phyloP scores from a whole-genome alignment of 2,113 vertebrate species.

The Saguinus imperator region DNA sequence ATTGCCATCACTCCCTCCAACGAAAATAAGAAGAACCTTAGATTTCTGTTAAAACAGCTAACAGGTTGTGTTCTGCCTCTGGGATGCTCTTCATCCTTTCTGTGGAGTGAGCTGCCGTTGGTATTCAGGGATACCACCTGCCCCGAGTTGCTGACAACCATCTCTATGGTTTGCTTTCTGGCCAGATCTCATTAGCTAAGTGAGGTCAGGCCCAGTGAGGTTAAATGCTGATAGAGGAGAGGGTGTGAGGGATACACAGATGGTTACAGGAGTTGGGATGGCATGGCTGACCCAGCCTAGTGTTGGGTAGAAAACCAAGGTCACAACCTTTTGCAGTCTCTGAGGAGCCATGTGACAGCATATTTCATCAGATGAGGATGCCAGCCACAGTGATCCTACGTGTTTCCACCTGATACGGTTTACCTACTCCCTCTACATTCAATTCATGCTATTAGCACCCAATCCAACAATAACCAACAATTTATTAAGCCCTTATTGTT shows the following conservation, averaged over 20 bases:
- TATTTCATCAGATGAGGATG: not conserved
- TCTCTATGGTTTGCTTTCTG: conserved; percentile 43
- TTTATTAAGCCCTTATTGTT: not conserved
- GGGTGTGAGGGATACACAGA: not conserved
- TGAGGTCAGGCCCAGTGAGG: conserved; percentile 32
- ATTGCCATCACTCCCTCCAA: not conserved
- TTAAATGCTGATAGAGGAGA: not conserved
- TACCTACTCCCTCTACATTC: not conserved
- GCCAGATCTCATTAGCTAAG: conserved; percentile 69
- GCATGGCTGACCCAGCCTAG: not conserved
- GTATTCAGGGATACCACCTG: conserved; percentile 2
- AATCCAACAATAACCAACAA: not conserved
- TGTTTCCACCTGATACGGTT: not conserved
- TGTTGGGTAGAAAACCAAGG: conserved; percentile 28
- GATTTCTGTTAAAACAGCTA: conserved; percentile 12
- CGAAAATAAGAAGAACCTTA: not conserved
- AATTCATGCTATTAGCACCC: not conserved
- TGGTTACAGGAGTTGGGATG: not conserved
- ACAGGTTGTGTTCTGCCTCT: not conserved
- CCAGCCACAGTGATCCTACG: not conserved
- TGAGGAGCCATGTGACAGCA: not conserved
- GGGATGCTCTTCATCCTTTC: conserved; percentile 16
- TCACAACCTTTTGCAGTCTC: not conserved
- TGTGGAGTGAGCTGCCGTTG: not conserved
- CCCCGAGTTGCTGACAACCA: not conserved